Conservation (phyloP, 2,888 invertebrate species). For the Erannis defoliaria region DNA sequence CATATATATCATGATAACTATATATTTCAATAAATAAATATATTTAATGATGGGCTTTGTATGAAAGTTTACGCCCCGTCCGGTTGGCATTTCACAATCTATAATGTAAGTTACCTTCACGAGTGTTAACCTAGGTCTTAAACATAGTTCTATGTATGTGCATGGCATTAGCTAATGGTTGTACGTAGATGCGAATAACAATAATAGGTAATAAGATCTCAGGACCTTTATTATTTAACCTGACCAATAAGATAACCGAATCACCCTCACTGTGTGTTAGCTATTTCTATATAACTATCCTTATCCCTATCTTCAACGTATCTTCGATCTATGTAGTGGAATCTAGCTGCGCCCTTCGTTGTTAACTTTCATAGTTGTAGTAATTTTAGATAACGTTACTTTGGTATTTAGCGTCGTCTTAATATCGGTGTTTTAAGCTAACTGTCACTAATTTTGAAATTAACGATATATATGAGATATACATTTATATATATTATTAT, state of each 20-base stretch:
- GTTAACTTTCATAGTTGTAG: slow-evolving; percentile 81
- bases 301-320: slow-evolving; percentile 61
- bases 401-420: slow-evolving; percentile 78
- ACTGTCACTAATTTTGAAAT: slow-evolving; percentile 82
- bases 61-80: slow-evolving; percentile 63
- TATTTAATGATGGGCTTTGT: slow-evolving; percentile 62
- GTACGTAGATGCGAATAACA: slow-evolving; percentile 82
- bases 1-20: slow-evolving; percentile 58
- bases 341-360: slow-evolving; percentile 80
- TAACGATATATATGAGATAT: slow-evolving; percentile 48
- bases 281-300: slow-evolving; percentile 59
- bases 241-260: slow-evolving; percentile 56
- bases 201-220: slow-evolving; percentile 73
- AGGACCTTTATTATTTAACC: slow-evolving; percentile 44
- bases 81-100: slow-evolving; percentile 63
- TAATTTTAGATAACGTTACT: slow-evolving; percentile 74
- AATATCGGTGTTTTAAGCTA: slow-evolving; percentile 60
- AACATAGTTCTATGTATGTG: slow-evolving; percentile 75
- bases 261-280: slow-evolving; percentile 60
- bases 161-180: slow-evolving; percentile 84
- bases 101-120: slow-evolving; percentile 69
- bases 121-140: slow-evolving; percentile 81
- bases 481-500: slow-evolving; percentile 30
- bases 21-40: slow-evolving; percentile 41
- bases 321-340: slow-evolving; percentile 67